A percentile compares a stretch with the other conserved stretches of the same genome.
These are phyloP conservation scores for Limnephilus marmoratus DNA, from an alignment of 2,888 invertebrate species.

Conservation along the genomic window DNA sequence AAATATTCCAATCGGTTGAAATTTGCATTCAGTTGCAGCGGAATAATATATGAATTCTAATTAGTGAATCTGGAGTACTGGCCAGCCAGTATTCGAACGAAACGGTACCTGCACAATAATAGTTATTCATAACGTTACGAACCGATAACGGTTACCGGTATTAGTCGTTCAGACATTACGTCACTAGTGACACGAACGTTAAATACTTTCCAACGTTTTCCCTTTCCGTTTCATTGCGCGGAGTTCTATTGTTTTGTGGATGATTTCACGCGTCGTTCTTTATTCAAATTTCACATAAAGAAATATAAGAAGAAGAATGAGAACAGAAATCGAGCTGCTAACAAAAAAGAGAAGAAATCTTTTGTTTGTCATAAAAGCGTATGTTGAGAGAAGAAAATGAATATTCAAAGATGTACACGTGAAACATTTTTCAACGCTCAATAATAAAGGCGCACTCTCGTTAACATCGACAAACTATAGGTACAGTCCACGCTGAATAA, in stretches of 20 bases:
- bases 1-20: slow-evolving; percentile 5
- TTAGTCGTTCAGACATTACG: neutral
- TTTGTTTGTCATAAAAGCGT: neutral
- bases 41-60: slow-evolving; percentile 36
- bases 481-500: too few relatives aligned
- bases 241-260: neutral
- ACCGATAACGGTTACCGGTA: neutral
- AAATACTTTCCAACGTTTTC: neutral
- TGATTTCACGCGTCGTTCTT: slow-evolving; percentile 4
- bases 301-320: neutral
- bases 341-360: neutral
- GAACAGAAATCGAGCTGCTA: neutral
- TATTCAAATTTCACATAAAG: neutral
- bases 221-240: neutral
- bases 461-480: too few relatives aligned
- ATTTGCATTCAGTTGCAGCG: slow-evolving; percentile 42
- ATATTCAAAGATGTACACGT: neutral
- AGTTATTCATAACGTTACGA: slow-evolving; percentile 6
- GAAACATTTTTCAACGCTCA: neutral
- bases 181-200: slow-evolving; percentile 2
- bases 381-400: neutral
- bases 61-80: slow-evolving; percentile 36
- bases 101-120: slow-evolving; percentile 22
- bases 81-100: slow-evolving; percentile 10
- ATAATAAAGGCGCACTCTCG: neutral